Conservation (phyloP, 1,140 invertebrate species). For the Drosophila sechellia region DNA sequence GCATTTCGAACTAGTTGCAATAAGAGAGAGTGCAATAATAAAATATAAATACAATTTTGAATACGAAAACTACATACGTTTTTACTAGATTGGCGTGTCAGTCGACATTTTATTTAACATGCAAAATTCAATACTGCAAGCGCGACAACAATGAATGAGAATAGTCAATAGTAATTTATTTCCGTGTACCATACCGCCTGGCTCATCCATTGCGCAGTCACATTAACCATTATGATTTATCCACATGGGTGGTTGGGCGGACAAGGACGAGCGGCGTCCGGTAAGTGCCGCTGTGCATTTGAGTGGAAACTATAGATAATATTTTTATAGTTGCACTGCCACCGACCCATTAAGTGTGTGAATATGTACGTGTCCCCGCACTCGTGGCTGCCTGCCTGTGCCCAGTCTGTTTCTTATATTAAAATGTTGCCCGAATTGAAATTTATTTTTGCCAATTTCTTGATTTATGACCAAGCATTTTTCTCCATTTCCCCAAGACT, state of each 20-base stretch:
- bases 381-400: constrained; percentile 4
- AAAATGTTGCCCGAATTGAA: constrained; percentile 71
- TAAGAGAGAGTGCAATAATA: too few species aligned
- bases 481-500: constrained; percentile 40
- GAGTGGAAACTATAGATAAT: constrained; percentile 84
- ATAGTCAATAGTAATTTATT: background rate
- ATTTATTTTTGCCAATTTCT: constrained; percentile 70
- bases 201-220: constrained; percentile 80
- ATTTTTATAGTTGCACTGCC: constrained; percentile 73
- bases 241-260: constrained; percentile 22
- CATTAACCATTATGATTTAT: constrained; percentile 80
- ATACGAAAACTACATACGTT: too few species aligned
- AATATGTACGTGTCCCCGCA: constrained; percentile 12
- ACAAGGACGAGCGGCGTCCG: constrained; percentile 59
- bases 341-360: constrained; percentile 48
- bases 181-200: constrained; percentile 13
- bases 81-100: too few species aligned
- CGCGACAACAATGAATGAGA: too few species aligned
- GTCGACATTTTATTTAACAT: too few species aligned
- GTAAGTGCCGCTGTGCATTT: constrained; percentile 79
- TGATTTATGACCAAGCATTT: constrained; percentile 75
- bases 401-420: constrained; percentile 69
- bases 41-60: too few species aligned
- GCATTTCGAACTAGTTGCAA: too few species aligned
- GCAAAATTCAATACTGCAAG: too few species aligned